phyloP scores from a whole-genome alignment of 2,888 invertebrate genomes.

The Carterocephalus palaemon region DNA sequence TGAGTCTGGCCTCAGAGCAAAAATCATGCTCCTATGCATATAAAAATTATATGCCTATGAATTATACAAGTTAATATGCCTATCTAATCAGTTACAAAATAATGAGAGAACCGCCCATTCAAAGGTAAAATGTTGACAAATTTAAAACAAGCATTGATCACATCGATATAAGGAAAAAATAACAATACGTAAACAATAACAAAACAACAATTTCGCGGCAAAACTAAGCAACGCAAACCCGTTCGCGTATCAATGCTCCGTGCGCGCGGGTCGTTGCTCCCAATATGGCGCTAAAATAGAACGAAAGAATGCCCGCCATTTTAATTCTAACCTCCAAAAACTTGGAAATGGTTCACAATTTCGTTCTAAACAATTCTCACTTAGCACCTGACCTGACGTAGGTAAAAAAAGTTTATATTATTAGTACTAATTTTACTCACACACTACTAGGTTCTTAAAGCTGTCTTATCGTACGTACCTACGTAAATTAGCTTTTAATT shows the following conservation, averaged over 20 bases:
- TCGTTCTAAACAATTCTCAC: conserved; percentile 40
- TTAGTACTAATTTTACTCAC: background rate
- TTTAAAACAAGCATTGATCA: too few species aligned
- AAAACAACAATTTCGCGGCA: conserved; percentile 24
- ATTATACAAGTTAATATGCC: too few species aligned
- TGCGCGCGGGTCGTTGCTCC: conserved; percentile 60
- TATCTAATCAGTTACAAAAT: too few species aligned
- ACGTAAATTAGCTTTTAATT: background rate
- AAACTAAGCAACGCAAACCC: conserved; percentile 20
- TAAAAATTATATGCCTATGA: too few species aligned
- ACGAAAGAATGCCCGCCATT: conserved; percentile 73
- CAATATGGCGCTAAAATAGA: conserved; percentile 76
- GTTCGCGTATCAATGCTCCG: conserved; percentile 28
- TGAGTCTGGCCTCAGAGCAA: too few species aligned
- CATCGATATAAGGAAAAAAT: too few species aligned
- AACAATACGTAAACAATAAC: conserved; percentile 17
- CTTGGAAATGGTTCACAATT: conserved; percentile 51
- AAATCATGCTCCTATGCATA: too few species aligned
- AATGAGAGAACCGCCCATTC: too few species aligned
- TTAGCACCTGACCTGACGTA: conserved; percentile 44
- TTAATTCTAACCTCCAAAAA: conserved; percentile 68
- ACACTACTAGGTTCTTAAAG: too few species aligned
- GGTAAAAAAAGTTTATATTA: background rate
- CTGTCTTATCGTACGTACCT: too few species aligned
- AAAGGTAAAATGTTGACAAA: too few species aligned